A percentile compares a stretch with the other conserved stretches of the same genome.
Evolutionary conservation across 2,113 vertebrate species (phyloP).

Genomic region (Penelope pileata): DNA sequence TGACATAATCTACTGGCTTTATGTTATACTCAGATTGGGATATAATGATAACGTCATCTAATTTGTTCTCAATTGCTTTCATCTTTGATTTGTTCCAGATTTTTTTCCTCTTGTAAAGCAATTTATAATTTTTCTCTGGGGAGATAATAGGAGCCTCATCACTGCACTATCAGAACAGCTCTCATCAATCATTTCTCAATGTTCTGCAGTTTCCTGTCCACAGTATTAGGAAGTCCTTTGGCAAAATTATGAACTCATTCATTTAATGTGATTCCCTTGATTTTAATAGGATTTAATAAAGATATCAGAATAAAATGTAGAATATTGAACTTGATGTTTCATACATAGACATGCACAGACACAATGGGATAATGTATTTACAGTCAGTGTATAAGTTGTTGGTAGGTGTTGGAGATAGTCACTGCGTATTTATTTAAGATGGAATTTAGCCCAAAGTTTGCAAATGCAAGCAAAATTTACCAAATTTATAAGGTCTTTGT

Average conservation of each 20-base stretch:
- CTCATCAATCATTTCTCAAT: not conserved
- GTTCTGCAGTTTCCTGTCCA: not conserved
- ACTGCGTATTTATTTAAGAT: not conserved
- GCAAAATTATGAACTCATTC: not conserved
- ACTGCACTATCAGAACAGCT: not conserved
- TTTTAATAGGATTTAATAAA: not conserved
- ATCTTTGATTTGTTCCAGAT: not conserved
- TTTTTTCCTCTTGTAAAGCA: not conserved
- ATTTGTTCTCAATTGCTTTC: not conserved
- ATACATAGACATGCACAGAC: fast-evolving
- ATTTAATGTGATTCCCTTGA: not conserved
- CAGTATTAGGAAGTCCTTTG: not conserved
- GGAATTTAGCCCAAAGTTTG: not conserved
- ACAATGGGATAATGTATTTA: not conserved
- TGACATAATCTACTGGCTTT: not conserved
- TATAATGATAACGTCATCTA: not conserved
- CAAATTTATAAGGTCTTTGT: not conserved
- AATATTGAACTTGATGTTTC: not conserved
- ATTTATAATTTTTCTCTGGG: not conserved
- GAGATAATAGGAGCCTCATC: not conserved
- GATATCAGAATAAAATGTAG: not conserved
- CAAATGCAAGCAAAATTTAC: not conserved
- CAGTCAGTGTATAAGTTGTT: not conserved
- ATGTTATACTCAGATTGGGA: not conserved
- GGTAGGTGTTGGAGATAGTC: not conserved